Evolutionary conservation across 2,888 invertebrate genomes (phyloP).

Genomic region (Heliconius ethilla): DNA sequence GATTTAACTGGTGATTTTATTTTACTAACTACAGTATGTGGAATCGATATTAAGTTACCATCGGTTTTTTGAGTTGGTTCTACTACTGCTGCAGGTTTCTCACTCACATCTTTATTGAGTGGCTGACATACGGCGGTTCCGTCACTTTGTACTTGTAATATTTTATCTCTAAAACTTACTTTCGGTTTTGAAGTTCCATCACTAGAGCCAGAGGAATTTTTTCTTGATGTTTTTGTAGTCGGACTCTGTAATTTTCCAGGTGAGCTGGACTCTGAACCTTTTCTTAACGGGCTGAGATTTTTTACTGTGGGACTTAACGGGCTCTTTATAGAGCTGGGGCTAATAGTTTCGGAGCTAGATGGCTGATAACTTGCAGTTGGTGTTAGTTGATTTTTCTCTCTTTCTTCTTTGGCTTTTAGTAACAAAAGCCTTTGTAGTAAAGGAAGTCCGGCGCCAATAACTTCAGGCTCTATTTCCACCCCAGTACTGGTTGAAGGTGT

Average conservation of each 20-base stretch:
- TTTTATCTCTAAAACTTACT: slow-evolving; percentile 84
- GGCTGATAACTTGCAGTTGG: slow-evolving; percentile 72
- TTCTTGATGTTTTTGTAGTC: slow-evolving; percentile 73
- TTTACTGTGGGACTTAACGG: slow-evolving; percentile 78
- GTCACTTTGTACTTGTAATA: slow-evolving; percentile 81
- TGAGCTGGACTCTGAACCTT: slow-evolving; percentile 76
- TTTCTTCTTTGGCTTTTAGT: slow-evolving; percentile 89
- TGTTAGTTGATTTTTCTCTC: slow-evolving; percentile 76
- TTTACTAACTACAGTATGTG: slow-evolving; percentile 79
- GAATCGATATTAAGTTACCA: slow-evolving; percentile 75
- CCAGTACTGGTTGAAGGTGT: slow-evolving; percentile 84
- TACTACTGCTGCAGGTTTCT: slow-evolving; percentile 73
- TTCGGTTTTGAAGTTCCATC: slow-evolving; percentile 77
- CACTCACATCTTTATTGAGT: slow-evolving; percentile 67
- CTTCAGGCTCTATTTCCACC: slow-evolving; percentile 81
- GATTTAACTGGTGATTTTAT: slow-evolving; percentile 79
- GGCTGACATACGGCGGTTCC: slow-evolving; percentile 77
- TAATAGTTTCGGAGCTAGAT: slow-evolving; percentile 79
- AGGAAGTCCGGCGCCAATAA: slow-evolving; percentile 87
- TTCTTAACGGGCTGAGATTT: slow-evolving; percentile 75
- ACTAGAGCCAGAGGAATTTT: slow-evolving; percentile 76
- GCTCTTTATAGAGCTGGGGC: slow-evolving; percentile 78
- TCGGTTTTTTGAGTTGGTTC: slow-evolving; percentile 76
- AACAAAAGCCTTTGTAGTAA: slow-evolving; percentile 88
- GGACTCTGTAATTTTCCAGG: slow-evolving; percentile 78